Base-by-base conservation (phyloP, 2,888 invertebrate species). In the Oscheius sp. region DNA sequence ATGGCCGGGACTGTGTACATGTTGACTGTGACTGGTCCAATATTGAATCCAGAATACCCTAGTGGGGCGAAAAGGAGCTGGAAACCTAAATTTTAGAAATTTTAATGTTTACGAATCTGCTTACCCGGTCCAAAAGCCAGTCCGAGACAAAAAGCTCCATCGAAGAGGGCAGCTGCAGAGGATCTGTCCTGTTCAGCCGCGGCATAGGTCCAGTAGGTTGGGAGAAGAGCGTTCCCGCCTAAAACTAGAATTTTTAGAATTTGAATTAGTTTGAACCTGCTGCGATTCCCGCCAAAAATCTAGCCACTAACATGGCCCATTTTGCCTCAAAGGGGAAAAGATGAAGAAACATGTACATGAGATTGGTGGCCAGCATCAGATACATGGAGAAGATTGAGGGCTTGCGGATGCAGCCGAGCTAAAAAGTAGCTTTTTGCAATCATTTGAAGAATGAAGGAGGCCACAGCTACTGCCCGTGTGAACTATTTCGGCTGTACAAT, bases 191-290 rank as follows among this genome's bases (percentile, higher is more conserved):
- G 55, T 35, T 42, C 53, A 10, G 51, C 63, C 9, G 78, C 76
- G 0, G 76, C 73, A 47, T 73, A 74, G 3, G 70, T 74, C 78
- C 78, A 78, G 60, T 74, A 78, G n/a, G 78, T 78, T n/a, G 76
- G 76, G 11, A 78, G 76, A 42, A 78, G 70, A n/a, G 78, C 75
- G 51, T 76, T 76, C 21, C 78, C 78, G 9, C 78, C 78, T 77
- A 32, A 32, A 57, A 58, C 13, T 29, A 13, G 32, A 21, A 21
- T 21, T 10, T 55, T 37, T 35, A 29, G 29, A 13, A 11, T 29
- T 32, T 3, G 11, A 5, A 7, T 7, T 3, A 58, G 2, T 5
- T 58, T 32, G 4, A 60, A 73, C 76, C 65, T 50, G 70, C 74
- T 35, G 74, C 74, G 11, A 70, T 55, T 48, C 71, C 74, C 1